These are phyloP conservation scores for Ranitomeya variabilis DNA, from an alignment of 2,113 vertebrate species.

Conservation along the genomic window DNA sequence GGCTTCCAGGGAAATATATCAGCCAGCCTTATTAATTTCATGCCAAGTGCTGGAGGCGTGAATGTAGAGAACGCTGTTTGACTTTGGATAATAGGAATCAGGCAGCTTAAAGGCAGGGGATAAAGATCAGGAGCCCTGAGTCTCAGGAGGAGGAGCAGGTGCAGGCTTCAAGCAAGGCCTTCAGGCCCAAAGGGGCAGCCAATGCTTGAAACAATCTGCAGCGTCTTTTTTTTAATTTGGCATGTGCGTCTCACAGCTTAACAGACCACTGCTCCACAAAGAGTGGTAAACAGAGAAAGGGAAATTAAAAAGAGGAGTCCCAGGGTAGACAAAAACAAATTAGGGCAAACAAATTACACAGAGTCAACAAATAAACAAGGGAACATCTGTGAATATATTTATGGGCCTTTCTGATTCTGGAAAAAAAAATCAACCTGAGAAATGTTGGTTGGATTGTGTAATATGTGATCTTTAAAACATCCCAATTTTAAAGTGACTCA, in stretches of 20 bases:
- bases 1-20: slow-evolving; percentile 89
- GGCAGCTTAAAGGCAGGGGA: slow-evolving; percentile 89
- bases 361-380: slow-evolving; percentile 99
- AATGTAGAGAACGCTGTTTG: slow-evolving; percentile 91
- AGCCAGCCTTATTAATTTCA: slow-evolving; percentile 92
- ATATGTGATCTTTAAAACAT: slow-evolving; percentile 63
- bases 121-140: slow-evolving; percentile 94
- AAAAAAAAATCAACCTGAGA: slow-evolving; percentile 70
- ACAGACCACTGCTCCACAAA: slow-evolving; percentile 98
- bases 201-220: slow-evolving; percentile 97
- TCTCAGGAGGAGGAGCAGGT: slow-evolving; percentile 98
- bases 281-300: slow-evolving; percentile 97
- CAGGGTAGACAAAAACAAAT: slow-evolving; percentile 97
- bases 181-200: slow-evolving; percentile 93
- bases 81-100: slow-evolving; percentile 91
- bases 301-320: slow-evolving; percentile 99
- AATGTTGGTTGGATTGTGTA: slow-evolving; percentile 69
- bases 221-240: slow-evolving; percentile 86
- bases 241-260: slow-evolving; percentile 87
- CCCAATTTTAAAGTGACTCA: slow-evolving; percentile 46
- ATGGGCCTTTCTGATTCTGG: slow-evolving; percentile 81
- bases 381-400: slow-evolving; percentile 98
- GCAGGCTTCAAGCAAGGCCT: slow-evolving; percentile 96
- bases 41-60: slow-evolving; percentile 88
- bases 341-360: slow-evolving; percentile 99